These are phyloP conservation scores for Dendrocincla tyrannina DNA, from an alignment of 2,797 vertebrate species.

Conservation along the genomic window DNA sequence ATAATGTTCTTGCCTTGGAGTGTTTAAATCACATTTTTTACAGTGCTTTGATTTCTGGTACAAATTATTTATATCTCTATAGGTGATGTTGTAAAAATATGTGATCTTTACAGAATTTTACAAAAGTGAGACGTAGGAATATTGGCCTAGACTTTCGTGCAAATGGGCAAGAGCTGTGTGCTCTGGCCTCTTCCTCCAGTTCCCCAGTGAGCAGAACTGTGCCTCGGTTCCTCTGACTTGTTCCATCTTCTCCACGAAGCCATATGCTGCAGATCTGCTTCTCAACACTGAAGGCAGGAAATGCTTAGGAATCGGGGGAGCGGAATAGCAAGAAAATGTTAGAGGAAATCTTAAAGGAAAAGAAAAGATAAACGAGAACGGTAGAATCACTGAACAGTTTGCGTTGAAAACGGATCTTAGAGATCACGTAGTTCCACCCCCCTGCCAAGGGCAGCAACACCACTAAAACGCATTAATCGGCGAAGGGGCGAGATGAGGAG, in stretches of 20 bases:
- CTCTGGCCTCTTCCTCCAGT: not conserved
- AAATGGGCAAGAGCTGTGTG: not conserved
- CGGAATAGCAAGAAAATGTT: not conserved
- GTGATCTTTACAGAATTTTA: not conserved
- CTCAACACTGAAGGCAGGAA: not conserved
- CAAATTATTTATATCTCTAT: not conserved
- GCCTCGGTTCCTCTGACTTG: not conserved
- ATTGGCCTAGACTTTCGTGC: not conserved
- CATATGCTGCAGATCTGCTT: not conserved
- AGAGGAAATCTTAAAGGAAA: not conserved
- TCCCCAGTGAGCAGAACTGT: not conserved
- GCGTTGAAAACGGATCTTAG: not conserved
- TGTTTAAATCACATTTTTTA: slow-evolving; percentile 8
- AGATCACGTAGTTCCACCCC: not conserved
- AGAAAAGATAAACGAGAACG: not conserved
- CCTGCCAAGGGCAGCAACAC: not conserved
- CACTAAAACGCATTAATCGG: not conserved
- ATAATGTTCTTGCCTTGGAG: slow-evolving; percentile 4
- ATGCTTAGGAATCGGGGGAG: not conserved
- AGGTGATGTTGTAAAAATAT: not conserved
- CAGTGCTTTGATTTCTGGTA: not conserved
- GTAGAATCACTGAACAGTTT: not conserved
- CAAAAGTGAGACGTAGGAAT: not conserved
- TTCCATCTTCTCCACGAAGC: not conserved
- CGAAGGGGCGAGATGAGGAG: not conserved